Evolutionary conservation across 2,888 invertebrate species (phyloP).

Genomic region (Torymus aiolomorphi): DNA sequence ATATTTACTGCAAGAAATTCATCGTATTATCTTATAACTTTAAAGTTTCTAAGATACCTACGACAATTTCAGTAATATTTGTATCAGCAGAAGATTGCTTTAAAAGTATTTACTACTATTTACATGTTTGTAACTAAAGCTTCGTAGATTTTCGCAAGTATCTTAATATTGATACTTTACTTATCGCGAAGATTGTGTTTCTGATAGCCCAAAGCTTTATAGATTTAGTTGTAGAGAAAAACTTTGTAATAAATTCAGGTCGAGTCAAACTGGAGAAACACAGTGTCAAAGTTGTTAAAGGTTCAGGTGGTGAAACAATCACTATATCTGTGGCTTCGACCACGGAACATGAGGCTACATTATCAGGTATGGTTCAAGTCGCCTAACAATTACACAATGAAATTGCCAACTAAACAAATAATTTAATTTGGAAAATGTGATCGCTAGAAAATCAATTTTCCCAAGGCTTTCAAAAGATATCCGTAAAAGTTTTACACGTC

Average conservation of each 20-base stretch:
- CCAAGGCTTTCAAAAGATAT: not conserved
- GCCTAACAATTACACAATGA: slow-evolving; percentile 22
- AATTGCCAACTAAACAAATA: too few relatives aligned
- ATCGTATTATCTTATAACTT: too few relatives aligned
- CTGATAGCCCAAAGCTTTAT: slow-evolving; percentile 50
- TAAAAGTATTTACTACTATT: not conserved
- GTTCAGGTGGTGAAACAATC: slow-evolving; percentile 74
- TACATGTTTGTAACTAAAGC: not conserved
- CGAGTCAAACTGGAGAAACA: slow-evolving; percentile 70
- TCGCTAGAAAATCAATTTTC: slow-evolving; percentile 1
- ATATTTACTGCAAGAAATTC: too few relatives aligned
- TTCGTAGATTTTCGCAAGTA: too few relatives aligned
- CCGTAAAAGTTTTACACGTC: not conserved
- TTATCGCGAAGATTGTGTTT: slow-evolving; percentile 33
- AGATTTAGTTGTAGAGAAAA: slow-evolving; percentile 55
- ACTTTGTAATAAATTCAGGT: slow-evolving; percentile 72
- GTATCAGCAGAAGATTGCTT: too few relatives aligned
- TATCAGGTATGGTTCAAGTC: slow-evolving; percentile 78
- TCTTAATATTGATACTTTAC: slow-evolving; percentile 12
- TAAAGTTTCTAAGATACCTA: too few relatives aligned
- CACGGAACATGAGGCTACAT: slow-evolving; percentile 80
- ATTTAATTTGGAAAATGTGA: not conserved
- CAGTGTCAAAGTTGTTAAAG: slow-evolving; percentile 72
- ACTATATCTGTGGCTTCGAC: slow-evolving; percentile 79
- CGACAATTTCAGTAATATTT: too few relatives aligned